Conservation (phyloP, 2,888 invertebrate species). For the Galeopsomyia nigrocyanea region DNA sequence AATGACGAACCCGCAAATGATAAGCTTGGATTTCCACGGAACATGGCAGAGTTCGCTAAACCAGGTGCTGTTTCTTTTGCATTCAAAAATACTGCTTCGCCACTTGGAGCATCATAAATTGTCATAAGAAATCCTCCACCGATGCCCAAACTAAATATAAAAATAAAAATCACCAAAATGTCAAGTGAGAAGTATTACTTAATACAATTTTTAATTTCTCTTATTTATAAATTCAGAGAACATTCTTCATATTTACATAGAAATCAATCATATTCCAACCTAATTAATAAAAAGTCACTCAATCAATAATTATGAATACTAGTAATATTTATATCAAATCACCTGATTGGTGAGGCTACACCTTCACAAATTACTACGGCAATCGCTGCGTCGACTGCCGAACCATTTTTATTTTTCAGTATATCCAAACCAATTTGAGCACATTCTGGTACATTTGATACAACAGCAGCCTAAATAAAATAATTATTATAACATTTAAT, state of each 20-base stretch:
- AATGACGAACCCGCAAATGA: conserved; percentile 62
- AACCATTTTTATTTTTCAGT: conserved; percentile 74
- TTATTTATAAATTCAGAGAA: no score
- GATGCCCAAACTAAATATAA: conserved; percentile 80
- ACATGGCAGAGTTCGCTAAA: conserved; percentile 80
- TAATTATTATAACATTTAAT: background rate
- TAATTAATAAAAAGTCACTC: no score
- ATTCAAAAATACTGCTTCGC: conserved; percentile 76
- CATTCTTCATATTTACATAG: no score
- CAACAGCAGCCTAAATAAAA: conserved; percentile 73
- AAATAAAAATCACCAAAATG: no score
- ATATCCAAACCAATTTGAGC: conserved; percentile 81
- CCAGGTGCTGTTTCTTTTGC: conserved; percentile 85
- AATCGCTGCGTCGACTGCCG: conserved; percentile 89
- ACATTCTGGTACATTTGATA: conserved; percentile 82
- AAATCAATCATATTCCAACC: no score
- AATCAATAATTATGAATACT: no score
- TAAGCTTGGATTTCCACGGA: conserved; percentile 67
- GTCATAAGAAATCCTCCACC: conserved; percentile 93
- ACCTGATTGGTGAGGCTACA: conserved; percentile 83
- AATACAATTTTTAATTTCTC: no score
- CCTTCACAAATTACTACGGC: conserved; percentile 90
- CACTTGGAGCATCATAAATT: conserved; percentile 77
- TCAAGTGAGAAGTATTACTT: no score
- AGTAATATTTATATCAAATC: conserved; percentile 8